Evolutionary conservation across 2,113 vertebrate species (phyloP), one percentile per base, ranked within the genome.

Genomic region (Callipepla squamata): DNA sequence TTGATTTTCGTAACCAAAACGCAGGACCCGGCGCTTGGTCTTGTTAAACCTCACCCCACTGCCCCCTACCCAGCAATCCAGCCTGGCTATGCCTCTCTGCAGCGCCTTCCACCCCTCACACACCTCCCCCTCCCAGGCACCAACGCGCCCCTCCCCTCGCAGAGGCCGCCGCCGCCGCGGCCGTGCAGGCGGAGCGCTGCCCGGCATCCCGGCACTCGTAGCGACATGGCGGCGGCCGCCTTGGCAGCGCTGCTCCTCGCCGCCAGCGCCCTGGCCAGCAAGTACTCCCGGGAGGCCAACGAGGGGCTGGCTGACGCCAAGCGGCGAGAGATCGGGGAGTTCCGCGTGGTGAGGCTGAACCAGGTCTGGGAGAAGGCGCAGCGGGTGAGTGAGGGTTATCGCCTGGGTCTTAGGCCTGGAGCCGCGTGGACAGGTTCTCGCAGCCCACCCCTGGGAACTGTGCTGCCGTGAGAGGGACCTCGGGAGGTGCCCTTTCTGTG

Each of bases 291-390:
- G 45, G 98, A 99, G 47, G 85, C 98, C 59, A 99, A 99, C 45
- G 98, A 99, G 79, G 97, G 96, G 1, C 57, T 82, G 70, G 62
- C n/a, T 51, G 69, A 36, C 19, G 15, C 50, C 63, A 87, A 84
- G 91, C 95, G 80, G 58, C 86, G 86, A 62, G 93, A 97, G 38
- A 44, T 57, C 28, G 98, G 91, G 22, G 98, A 99, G 93, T 99
- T 99, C 95, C 98, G 99, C 36, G 98, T 99, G 79, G 97, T 98
- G 58, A 99, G 97, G 95, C 96, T 99, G 70, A 98, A 98, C 96
- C 99, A 99, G 96, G 93, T 99, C 47, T 99, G 99, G 99, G 98
- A 99, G 96, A 99, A 99, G 95, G 98, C 99, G 9, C 96, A 97
- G 92, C 87, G 99, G 98, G 99, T 99, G 96, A 96, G 98, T 89